A percentile compares a stretch with the other conserved stretches of the same genome.
phyloP scores from a whole-genome alignment of 2,113 vertebrate genomes.

The Setophaga kirtlandii region DNA sequence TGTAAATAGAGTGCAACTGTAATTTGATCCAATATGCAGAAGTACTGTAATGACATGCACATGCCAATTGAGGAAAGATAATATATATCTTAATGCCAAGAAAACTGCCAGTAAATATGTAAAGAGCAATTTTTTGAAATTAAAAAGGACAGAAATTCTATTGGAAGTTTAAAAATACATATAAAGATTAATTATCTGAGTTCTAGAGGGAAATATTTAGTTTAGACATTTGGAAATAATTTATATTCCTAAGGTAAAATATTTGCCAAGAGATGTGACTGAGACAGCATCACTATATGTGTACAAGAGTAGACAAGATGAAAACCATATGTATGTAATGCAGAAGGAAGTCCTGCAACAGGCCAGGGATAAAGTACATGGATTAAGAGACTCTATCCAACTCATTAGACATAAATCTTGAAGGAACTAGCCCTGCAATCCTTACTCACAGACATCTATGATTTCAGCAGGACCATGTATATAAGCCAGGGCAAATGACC shows the following conservation, averaged over 20 bases:
- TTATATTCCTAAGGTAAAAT: conserved; percentile 30
- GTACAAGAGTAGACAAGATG: conserved; percentile 37
- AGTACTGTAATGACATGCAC: not conserved
- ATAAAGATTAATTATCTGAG: conserved; percentile 44
- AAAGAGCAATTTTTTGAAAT: not conserved
- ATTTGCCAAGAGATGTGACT: conserved; percentile 64
- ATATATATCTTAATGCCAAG: not conserved
- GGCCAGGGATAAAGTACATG: conserved; percentile 22
- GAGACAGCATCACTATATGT: conserved; percentile 33
- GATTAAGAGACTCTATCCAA: conserved; percentile 50
- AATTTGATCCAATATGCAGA: not conserved
- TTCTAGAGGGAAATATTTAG: conserved; percentile 26
- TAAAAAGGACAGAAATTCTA: not conserved
- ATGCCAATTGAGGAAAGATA: not conserved
- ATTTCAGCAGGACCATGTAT: conserved; percentile 25
- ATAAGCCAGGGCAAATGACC: conserved; percentile 38
- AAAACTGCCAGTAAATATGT: not conserved
- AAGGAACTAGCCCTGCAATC: not conserved
- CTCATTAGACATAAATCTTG: conserved; percentile 40
- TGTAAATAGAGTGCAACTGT: not conserved
- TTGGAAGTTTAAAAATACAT: not conserved
- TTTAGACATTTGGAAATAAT: conserved; percentile 53
- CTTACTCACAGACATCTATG: not conserved
- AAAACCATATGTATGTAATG: conserved; percentile 59
- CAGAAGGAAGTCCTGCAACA: conserved; percentile 53